Conservation (phyloP, 2,113 vertebrate genomes). For the Seriola rivoliana region DNA sequence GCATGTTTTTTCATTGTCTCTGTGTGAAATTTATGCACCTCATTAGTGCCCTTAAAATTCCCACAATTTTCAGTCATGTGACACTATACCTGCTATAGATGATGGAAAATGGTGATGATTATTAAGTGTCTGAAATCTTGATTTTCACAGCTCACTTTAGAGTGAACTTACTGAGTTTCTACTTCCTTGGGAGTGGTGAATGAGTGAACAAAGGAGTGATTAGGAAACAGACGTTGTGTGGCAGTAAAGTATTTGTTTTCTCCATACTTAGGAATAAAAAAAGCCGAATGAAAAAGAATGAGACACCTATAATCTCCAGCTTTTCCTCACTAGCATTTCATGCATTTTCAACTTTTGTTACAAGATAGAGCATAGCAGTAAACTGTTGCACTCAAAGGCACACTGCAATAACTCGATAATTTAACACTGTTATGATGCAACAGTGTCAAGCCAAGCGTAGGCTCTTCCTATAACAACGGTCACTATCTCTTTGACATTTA, state of each 20-base stretch:
- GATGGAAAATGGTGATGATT: neutral
- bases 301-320: neutral
- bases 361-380: neutral
- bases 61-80: neutral
- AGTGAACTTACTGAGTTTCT: neutral
- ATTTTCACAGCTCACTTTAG: neutral
- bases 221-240: neutral
- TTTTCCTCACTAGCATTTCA: neutral
- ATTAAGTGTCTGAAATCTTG: neutral
- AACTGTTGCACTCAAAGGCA: slow-evolving; percentile 18
- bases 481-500: slow-evolving; percentile 68
- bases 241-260: slow-evolving; percentile 3
- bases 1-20: neutral
- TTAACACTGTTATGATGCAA: slow-evolving; percentile 30
- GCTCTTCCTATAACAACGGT: neutral
- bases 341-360: slow-evolving; percentile 10
- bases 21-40: neutral
- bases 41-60: neutral
- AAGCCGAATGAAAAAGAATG: neutral
- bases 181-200: neutral
- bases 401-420: slow-evolving; percentile 35
- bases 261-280: neutral
- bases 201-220: slow-evolving; percentile 1
- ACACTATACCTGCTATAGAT: neutral
- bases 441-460: slow-evolving; percentile 22